These are phyloP conservation scores for Scomberomorus guttatus DNA, from an alignment of 2,797 vertebrate species.

Conservation along the genomic window DNA sequence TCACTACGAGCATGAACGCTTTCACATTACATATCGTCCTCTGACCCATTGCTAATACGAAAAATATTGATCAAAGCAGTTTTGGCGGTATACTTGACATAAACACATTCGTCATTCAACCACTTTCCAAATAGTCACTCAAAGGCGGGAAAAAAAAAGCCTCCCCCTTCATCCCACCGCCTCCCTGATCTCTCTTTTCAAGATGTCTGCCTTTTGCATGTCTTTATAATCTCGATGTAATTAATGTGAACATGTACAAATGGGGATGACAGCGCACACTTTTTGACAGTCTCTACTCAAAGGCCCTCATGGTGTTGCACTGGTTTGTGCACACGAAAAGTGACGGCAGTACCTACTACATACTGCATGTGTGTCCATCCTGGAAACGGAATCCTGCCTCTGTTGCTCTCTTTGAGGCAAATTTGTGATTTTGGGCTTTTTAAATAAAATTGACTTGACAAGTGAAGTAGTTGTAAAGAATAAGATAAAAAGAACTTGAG, in stretches of 20 bases:
- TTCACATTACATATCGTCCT: background rate
- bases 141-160: slow-evolving; percentile 7
- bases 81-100: background rate
- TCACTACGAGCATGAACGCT: background rate
- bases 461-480: background rate
- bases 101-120: background rate
- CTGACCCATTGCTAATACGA: background rate
- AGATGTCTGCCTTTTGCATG: background rate
- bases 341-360: no score
- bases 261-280: slow-evolving; percentile 22
- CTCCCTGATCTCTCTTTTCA: slow-evolving; percentile 8
- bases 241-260: slow-evolving; percentile 24
- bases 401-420: background rate
- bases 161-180: slow-evolving; percentile 6
- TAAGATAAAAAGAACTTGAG: background rate
- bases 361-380: background rate
- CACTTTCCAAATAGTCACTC: background rate
- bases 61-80: background rate
- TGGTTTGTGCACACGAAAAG: background rate
- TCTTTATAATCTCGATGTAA: slow-evolving; percentile 12
- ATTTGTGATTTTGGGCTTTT: background rate
- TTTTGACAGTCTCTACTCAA: background rate
- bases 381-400: background rate
- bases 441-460: background rate
- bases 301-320: slow-evolving; percentile 1